Conservation (phyloP, 1,140 invertebrate genomes). For the Drosophila lacertosa region DNA sequence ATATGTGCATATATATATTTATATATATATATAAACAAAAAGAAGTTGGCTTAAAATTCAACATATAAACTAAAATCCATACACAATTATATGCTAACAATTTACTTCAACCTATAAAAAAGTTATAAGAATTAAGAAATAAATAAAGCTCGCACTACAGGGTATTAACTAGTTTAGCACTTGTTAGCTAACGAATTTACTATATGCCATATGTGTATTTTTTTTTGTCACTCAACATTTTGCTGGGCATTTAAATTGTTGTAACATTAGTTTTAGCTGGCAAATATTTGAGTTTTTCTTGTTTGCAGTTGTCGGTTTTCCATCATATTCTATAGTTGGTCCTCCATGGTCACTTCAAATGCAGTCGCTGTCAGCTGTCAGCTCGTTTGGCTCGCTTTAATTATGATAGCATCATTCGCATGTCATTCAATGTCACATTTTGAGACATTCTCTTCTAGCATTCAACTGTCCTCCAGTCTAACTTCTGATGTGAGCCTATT, state of each 20-base stretch:
- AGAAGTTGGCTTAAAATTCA: too few species aligned
- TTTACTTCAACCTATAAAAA: too few species aligned
- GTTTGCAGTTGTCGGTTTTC: too few species aligned
- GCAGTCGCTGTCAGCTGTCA: not conserved
- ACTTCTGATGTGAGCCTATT: not conserved
- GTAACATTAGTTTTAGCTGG: not conserved
- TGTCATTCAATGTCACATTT: constrained; percentile 1
- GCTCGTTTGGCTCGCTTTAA: not conserved
- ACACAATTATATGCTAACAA: too few species aligned
- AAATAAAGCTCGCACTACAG: too few species aligned
- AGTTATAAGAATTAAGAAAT: too few species aligned
- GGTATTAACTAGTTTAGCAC: not conserved
- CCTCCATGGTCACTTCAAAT: constrained; percentile 1
- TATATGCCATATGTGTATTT: too few species aligned
- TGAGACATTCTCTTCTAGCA: not conserved
- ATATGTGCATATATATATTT: too few species aligned
- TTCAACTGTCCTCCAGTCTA: not conserved
- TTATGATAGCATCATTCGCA: not conserved
- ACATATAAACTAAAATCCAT: too few species aligned
- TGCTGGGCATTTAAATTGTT: not conserved
- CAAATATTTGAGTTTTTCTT: not conserved
- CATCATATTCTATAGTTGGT: constrained; percentile 6
- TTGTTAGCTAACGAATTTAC: not conserved
- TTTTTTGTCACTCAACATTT: not conserved
- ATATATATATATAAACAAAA: too few species aligned